Conservation (phyloP, 2,888 invertebrate genomes). For the Drosophila sordidapex region DNA sequence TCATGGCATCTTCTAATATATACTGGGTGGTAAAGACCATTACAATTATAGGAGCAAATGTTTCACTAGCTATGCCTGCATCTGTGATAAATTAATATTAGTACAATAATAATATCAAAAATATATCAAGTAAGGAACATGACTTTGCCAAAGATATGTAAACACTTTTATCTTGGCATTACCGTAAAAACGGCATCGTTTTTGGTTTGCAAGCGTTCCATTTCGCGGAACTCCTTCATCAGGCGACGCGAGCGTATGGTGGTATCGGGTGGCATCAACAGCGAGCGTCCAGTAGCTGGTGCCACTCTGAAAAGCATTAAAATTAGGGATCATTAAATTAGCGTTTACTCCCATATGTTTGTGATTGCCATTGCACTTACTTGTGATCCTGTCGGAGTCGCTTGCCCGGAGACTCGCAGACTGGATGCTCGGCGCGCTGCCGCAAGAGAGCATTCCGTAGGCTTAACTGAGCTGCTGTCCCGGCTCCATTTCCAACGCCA, state of each 20-base stretch:
- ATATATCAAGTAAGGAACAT: background rate
- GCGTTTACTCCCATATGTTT: background rate
- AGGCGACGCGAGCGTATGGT: constrained; percentile 91
- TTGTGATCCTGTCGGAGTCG: constrained; percentile 81
- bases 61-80: background rate
- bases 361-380: constrained; percentile 49
- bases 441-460: constrained; percentile 64
- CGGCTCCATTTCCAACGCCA: constrained; percentile 19
- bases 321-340: background rate
- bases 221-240: constrained; percentile 94
- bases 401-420: constrained; percentile 79
- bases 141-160: background rate
- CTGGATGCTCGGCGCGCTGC: constrained; percentile 59
- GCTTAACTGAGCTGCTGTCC: constrained; percentile 24
- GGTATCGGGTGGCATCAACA: constrained; percentile 85
- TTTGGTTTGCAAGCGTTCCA: constrained; percentile 90
- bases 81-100: background rate
- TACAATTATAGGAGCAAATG: background rate
- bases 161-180: background rate
- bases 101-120: background rate
- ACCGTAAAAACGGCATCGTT: constrained; percentile 91
- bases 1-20: background rate
- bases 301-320: constrained; percentile 78
- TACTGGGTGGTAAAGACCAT: background rate
- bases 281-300: constrained; percentile 79